phyloP scores from a whole-genome alignment of 2,797 vertebrate genomes.

The Ispidina lecontei region DNA sequence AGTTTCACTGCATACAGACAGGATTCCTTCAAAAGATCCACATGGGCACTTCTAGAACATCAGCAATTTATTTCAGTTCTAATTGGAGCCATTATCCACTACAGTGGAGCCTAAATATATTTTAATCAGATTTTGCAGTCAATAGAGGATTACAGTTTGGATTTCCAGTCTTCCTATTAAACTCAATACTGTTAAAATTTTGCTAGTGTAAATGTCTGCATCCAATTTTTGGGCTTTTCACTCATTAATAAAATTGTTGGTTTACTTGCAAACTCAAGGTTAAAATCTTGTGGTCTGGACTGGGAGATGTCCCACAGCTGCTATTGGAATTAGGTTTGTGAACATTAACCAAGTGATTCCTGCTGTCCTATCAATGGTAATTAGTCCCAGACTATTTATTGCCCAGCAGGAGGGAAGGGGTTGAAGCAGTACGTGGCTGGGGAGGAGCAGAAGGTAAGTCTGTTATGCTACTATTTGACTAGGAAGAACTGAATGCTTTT shows the following conservation, averaged over 20 bases:
- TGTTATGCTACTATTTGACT: not conserved
- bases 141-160: not conserved
- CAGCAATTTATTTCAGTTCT: not conserved
- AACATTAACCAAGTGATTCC: not conserved
- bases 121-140: not conserved
- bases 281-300: not conserved
- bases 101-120: not conserved
- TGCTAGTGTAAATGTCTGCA: not conserved
- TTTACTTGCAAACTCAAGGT: not conserved
- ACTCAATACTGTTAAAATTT: not conserved
- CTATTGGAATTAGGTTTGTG: not conserved
- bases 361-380: not conserved
- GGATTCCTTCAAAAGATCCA: not conserved
- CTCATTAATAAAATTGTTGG: not conserved
- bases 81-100: not conserved
- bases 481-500: not conserved
- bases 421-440: not conserved
- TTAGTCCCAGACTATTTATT: constrained; percentile 5
- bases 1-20: not conserved
- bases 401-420: not conserved
- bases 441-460: too few relatives aligned
- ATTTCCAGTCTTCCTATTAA: not conserved
- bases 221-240: not conserved
- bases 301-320: not conserved
- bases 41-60: not conserved